Percentiles rank a stretch among this genome's conserved stretches.
phyloP scores from a whole-genome alignment of 1,140 invertebrate species.

The Aleiodes sp. region DNA sequence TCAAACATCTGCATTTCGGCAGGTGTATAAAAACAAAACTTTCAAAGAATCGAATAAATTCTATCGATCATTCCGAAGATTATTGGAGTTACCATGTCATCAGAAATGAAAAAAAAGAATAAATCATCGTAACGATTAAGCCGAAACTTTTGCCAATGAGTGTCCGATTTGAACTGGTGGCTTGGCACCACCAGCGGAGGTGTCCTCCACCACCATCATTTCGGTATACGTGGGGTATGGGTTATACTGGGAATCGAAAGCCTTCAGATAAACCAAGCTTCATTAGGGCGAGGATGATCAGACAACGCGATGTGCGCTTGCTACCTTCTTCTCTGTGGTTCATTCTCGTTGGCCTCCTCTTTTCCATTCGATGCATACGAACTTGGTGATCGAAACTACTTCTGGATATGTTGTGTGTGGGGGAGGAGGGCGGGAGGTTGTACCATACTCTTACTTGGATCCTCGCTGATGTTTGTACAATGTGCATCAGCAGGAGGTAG shows the following conservation, averaged over 20 bases:
- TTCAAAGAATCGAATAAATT: background rate
- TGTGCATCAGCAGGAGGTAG: background rate
- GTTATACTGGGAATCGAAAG: slow-evolving; percentile 67
- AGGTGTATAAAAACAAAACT: background rate
- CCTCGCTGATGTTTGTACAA: slow-evolving; percentile 1
- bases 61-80: background rate
- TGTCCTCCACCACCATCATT: slow-evolving; percentile 53
- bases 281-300: slow-evolving; percentile 67
- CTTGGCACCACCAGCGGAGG: slow-evolving; percentile 63
- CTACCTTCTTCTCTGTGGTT: background rate
- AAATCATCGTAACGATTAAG: background rate
- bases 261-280: slow-evolving; percentile 67
- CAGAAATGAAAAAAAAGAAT: background rate
- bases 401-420: background rate
- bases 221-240: slow-evolving; percentile 53
- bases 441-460: background rate
- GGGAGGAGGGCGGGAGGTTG: background rate
- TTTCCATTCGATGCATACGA: slow-evolving; percentile 12
- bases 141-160: slow-evolving; percentile 56
- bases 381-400: background rate
- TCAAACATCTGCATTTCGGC: background rate
- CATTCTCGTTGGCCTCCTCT: background rate
- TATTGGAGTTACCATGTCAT: background rate
- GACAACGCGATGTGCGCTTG: slow-evolving; percentile 60
- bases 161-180: slow-evolving; percentile 56